phyloP scores from a whole-genome alignment of 64 coral and sea anemone species.

The Astreopora myriophthalma region DNA sequence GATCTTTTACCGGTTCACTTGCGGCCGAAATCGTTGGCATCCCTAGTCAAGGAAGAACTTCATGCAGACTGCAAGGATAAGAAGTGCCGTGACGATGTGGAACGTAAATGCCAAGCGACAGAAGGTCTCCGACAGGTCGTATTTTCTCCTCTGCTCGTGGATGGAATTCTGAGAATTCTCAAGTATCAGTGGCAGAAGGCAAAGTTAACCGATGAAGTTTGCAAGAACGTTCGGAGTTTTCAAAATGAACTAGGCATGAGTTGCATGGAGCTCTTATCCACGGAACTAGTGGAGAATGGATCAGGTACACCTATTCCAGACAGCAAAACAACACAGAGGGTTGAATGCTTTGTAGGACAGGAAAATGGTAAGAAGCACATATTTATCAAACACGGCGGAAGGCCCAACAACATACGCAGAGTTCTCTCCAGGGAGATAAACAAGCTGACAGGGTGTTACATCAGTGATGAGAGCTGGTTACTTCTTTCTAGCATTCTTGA shows the following conservation, averaged over 20 bases:
- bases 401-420: not conserved
- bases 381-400: constrained; percentile 49
- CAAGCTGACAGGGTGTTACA: constrained; percentile 11
- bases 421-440: constrained; percentile 46
- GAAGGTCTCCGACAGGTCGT: constrained; percentile 49
- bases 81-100: constrained; percentile 32
- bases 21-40: constrained; percentile 33
- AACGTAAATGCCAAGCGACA: constrained; percentile 42
- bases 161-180: constrained; percentile 75
- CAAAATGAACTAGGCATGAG: constrained; percentile 43
- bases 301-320: constrained; percentile 33
- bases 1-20: constrained; percentile 64
- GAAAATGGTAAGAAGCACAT: constrained; percentile 36
- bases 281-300: constrained; percentile 59
- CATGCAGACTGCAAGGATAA: constrained; percentile 59
- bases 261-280: constrained; percentile 70
- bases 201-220: constrained; percentile 36
- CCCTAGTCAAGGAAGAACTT: constrained; percentile 69
- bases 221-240: constrained; percentile 36
- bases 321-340: not conserved
- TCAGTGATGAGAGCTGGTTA: not conserved
- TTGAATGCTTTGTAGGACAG: constrained; percentile 35
- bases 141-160: constrained; percentile 49
- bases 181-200: constrained; percentile 52
- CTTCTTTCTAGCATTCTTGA: constrained; percentile 24